A percentile compares a stretch with the other conserved stretches of the same genome.
Conservation (phyloP, 1,140 invertebrate genomes). For the Liolophura sinensis region DNA sequence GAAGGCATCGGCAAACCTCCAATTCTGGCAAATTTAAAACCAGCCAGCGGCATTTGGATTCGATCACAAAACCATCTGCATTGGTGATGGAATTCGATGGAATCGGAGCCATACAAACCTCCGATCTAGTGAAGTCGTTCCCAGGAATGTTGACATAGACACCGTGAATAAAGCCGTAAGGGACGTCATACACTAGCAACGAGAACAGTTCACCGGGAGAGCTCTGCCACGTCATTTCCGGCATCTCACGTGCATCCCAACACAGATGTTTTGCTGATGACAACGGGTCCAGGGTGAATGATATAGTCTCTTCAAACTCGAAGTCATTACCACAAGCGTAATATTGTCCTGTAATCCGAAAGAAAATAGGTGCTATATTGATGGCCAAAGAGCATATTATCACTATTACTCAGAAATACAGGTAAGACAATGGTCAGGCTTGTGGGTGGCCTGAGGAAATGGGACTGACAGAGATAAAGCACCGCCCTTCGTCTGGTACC, state of each 20-base stretch:
- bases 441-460: too few relatives aligned
- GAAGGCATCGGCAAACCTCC: too few relatives aligned
- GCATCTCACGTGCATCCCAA: constrained; percentile 16
- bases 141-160: constrained; percentile 25
- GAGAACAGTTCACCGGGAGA: constrained; percentile 13
- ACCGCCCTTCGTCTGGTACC: too few relatives aligned
- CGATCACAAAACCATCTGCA: too few relatives aligned
- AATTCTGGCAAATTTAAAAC: too few relatives aligned
- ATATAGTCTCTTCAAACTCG: constrained; percentile 6
- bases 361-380: background rate
- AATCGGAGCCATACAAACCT: constrained; percentile 11
- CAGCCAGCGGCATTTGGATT: too few relatives aligned
- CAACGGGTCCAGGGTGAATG: constrained; percentile 18
- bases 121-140: constrained; percentile 14
- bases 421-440: too few relatives aligned
- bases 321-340: constrained; percentile 22
- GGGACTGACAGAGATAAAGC: too few relatives aligned
- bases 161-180: constrained; percentile 16
- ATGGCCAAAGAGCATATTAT: too few relatives aligned
- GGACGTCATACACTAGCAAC: constrained; percentile 23
- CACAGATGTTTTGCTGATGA: constrained; percentile 13
- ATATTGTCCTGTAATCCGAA: constrained; percentile 19
- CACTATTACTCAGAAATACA: too few relatives aligned
- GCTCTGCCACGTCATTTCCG: constrained; percentile 13
- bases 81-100: background rate